Evolutionary conservation across 2,113 vertebrate species (phyloP).

Genomic region (Petrocephalus microphthalmus): DNA sequence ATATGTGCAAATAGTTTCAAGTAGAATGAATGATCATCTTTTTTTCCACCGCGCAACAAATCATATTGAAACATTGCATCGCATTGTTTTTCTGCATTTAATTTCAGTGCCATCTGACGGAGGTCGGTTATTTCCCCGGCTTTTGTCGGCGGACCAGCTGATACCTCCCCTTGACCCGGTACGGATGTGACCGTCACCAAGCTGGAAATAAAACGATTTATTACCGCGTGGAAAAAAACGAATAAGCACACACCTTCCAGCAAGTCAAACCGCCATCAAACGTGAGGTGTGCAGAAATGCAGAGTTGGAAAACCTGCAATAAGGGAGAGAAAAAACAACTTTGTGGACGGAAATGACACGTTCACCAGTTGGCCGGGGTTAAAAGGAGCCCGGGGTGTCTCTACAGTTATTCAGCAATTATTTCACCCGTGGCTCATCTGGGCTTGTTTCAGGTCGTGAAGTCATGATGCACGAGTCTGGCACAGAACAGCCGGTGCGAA

Average conservation of each 20-base stretch:
- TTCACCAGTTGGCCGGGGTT: constrained; percentile 6
- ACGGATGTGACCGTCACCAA: not conserved
- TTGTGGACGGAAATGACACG: constrained; percentile 21
- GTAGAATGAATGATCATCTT: not conserved
- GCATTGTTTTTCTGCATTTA: not conserved
- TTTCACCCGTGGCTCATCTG: constrained; percentile 1
- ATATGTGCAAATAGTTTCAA: not conserved
- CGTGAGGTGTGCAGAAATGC: not conserved
- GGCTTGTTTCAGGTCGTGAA: constrained; percentile 2
- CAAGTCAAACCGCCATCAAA: not conserved
- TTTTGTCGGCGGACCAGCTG: not conserved
- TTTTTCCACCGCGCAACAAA: constrained; percentile 3
- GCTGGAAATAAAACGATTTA: constrained; percentile 11
- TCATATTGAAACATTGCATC: constrained; percentile 7
- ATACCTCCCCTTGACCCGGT: not conserved
- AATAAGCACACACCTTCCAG: not conserved
- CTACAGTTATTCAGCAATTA: not conserved
- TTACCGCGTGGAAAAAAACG: constrained; percentile 9
- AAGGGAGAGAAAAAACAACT: constrained; percentile 13
- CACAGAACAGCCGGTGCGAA: not conserved
- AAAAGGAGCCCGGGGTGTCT: constrained; percentile 13
- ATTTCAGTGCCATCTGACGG: not conserved
- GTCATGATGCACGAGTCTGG: constrained; percentile 19
- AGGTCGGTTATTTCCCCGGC: not conserved
- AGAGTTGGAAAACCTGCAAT: constrained; percentile 17